phyloP scores from a whole-genome alignment of 2,797 vertebrate species.

The Poliocrania exsul region DNA sequence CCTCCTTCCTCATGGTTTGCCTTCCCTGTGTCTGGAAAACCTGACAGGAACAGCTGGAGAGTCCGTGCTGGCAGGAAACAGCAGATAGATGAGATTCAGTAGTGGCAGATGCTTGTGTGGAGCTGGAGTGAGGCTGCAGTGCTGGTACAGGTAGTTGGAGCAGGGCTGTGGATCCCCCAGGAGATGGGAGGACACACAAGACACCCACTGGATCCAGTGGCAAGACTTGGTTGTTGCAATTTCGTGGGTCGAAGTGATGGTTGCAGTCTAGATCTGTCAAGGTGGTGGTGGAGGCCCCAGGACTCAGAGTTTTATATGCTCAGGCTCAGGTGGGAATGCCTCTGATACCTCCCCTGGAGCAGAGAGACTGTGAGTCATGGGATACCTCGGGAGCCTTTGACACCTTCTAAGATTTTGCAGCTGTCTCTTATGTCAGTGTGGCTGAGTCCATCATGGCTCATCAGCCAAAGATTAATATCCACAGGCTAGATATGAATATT shows the following conservation, averaged over 20 bases:
- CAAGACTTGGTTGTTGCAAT: not conserved
- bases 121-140: not conserved
- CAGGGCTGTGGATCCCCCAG: not conserved
- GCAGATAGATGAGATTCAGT: not conserved
- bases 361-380: not conserved
- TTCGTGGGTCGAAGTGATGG: not conserved
- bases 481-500: not conserved
- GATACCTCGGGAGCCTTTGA: not conserved
- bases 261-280: not conserved
- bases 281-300: not conserved
- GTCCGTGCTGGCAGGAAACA: not conserved
- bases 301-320: not conserved
- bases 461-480: not conserved
- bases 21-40: not conserved
- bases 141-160: not conserved
- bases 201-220: not conserved
- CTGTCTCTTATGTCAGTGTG: not conserved
- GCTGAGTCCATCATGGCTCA: not conserved
- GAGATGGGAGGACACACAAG: not conserved
- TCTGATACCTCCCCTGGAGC: not conserved
- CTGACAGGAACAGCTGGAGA: not conserved
- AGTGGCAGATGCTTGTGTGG: not conserved
- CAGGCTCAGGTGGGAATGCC: not conserved
- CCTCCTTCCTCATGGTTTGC: not conserved
- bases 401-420: not conserved